A percentile compares a stretch with the other conserved stretches of the same genome.
Conservation (phyloP, 2,797 vertebrate species). For the Sphenodon punctatus region DNA sequence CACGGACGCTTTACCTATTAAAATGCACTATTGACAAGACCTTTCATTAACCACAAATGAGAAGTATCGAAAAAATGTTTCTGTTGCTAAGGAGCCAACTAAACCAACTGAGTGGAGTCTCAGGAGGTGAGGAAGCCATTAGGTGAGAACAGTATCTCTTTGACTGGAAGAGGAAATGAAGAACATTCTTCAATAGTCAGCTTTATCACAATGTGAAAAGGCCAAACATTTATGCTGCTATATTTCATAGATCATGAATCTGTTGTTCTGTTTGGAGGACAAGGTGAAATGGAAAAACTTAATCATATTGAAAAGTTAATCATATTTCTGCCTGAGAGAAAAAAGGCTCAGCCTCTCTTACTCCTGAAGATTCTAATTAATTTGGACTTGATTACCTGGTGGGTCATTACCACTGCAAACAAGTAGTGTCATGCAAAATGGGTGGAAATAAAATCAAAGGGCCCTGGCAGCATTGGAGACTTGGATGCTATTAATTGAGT, state of each 20-base stretch:
- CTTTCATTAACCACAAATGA: conserved; percentile 51
- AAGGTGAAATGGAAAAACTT: conserved; percentile 55
- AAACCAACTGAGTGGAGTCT: conserved; percentile 44
- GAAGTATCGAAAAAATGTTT: conserved; percentile 61
- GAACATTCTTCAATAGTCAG: conserved; percentile 51
- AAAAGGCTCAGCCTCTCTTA: conserved; percentile 22
- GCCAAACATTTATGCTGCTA: conserved; percentile 36
- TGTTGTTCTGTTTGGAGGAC: conserved; percentile 54
- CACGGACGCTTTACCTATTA: conserved; percentile 35
- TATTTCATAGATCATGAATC: conserved; percentile 64
- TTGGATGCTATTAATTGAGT: not conserved
- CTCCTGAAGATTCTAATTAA: conserved; percentile 38
- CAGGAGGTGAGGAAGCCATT: conserved; percentile 39
- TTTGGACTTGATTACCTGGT: not conserved
- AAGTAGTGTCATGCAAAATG: not conserved
- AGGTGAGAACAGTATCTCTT: conserved; percentile 48
- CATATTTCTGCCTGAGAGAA: conserved; percentile 28
- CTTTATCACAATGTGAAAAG: conserved; percentile 48
- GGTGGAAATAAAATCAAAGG: no score
- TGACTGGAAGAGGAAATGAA: conserved; percentile 52
- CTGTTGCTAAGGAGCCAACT: conserved; percentile 61
- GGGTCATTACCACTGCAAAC: not conserved
- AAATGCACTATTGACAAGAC: conserved; percentile 39
- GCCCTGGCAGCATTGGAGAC: not conserved
- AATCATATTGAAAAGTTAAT: no score